Percentiles rank a stretch among this genome's conserved stretches.
phyloP scores from a whole-genome alignment of 64 coral and sea anemone species.

The Platygyra sinensis region DNA sequence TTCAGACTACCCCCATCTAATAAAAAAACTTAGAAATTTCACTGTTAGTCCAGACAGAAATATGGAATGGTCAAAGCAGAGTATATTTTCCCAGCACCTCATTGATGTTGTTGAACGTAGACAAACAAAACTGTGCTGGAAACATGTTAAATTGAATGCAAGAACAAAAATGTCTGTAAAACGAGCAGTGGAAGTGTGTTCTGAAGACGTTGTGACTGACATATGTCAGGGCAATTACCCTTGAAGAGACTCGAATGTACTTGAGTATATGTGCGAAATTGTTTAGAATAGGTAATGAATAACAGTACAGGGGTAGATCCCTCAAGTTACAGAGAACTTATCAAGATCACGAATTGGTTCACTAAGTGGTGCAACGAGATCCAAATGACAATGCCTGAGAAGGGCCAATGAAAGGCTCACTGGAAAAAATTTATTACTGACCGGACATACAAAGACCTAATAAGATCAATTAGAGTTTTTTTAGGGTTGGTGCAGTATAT shows the following conservation, averaged over 20 bases:
- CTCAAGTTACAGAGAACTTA: conserved; percentile 5
- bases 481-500: conserved; percentile 23
- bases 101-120: no score
- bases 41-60: no score
- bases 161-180: conserved; percentile 51
- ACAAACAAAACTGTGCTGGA: no score
- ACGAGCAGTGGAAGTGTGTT: conserved; percentile 24
- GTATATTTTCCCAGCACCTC: no score
- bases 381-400: conserved; percentile 14
- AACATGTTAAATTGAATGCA: conserved; percentile 23
- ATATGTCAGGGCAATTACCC: background rate
- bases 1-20: conserved; percentile 1
- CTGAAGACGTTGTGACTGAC: conserved; percentile 11
- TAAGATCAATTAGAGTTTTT: conserved; percentile 1
- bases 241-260: no score
- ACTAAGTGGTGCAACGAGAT: conserved; percentile 5
- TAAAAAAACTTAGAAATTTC: conserved; percentile 36
- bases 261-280: no score
- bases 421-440: conserved; percentile 45
- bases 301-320: conserved; percentile 26
- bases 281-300: background rate
- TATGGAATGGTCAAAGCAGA: no score
- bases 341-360: conserved; percentile 32
- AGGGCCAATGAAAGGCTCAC: background rate
- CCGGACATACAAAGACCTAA: conserved; percentile 11